phyloP scores from a whole-genome alignment of 1,140 invertebrate genomes.

The Drosophila ficusphila region DNA sequence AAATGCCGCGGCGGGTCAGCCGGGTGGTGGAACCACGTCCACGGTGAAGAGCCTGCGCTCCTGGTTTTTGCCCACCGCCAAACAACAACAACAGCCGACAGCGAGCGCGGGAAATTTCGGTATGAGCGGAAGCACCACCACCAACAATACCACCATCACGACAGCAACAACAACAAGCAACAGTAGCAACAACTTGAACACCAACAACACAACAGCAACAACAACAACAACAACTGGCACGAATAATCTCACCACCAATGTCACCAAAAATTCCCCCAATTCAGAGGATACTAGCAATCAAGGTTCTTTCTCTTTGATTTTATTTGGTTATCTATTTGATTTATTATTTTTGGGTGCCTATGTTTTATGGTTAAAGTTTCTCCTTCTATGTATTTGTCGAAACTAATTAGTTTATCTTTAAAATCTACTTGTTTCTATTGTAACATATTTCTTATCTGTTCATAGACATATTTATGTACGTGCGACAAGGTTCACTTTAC shows the following conservation, averaged over 20 bases:
- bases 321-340: constrained; percentile 46
- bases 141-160: constrained; percentile 42
- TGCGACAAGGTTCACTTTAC: neutral
- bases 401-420: neutral
- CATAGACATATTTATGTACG: constrained; percentile 1
- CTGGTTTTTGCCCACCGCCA: constrained; percentile 60
- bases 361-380: constrained; percentile 21
- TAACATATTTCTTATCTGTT: constrained; percentile 13
- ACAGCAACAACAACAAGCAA: constrained; percentile 48
- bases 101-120: constrained; percentile 67
- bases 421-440: constrained; percentile 6
- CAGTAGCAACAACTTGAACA: constrained; percentile 61
- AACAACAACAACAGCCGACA: constrained; percentile 44
- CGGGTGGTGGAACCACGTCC: constrained; percentile 28
- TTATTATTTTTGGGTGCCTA: constrained; percentile 14
- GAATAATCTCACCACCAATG: constrained; percentile 71
- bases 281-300: constrained; percentile 82
- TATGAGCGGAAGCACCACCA: constrained; percentile 69
- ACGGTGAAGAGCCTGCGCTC: constrained; percentile 68
- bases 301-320: constrained; percentile 80
- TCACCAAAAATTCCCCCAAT: constrained; percentile 81
- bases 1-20: constrained; percentile 15
- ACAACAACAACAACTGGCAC: constrained; percentile 56
- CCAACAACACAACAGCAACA: constrained; percentile 54
- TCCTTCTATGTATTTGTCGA: constrained; percentile 3